Conservation (phyloP, 2,797 vertebrate genomes). For the Microctenopoma steveboyesi region DNA sequence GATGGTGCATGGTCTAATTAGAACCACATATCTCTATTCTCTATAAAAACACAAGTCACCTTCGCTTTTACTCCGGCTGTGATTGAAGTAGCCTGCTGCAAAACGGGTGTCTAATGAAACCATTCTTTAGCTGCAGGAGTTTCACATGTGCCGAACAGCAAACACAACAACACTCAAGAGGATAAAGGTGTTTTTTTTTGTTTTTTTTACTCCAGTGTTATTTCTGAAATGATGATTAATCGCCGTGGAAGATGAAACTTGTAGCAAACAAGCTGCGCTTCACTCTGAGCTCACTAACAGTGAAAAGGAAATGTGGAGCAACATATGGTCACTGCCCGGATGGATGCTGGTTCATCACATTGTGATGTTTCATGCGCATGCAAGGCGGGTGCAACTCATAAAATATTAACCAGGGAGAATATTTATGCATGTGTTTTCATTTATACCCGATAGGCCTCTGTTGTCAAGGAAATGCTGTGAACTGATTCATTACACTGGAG, state of each 20-base stretch:
- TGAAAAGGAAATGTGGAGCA: constrained; percentile 55
- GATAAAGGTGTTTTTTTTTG: constrained; percentile 29
- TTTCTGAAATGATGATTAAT: constrained; percentile 76
- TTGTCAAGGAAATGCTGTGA: constrained; percentile 69
- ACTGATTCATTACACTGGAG: constrained; percentile 66
- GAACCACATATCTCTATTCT: constrained; percentile 70
- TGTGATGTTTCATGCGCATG: constrained; percentile 51
- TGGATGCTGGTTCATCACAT: constrained; percentile 68
- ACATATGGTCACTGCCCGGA: constrained; percentile 65
- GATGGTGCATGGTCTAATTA: constrained; percentile 79
- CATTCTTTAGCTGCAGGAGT: constrained; percentile 32
- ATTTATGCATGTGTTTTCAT: constrained; percentile 72
- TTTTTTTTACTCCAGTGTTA: constrained; percentile 29
- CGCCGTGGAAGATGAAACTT: constrained; percentile 41
- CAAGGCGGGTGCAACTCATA: constrained; percentile 45
- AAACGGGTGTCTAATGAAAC: constrained; percentile 49
- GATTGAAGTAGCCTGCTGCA: constrained; percentile 54
- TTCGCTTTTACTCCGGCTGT: constrained; percentile 57
- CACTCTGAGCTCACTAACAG: constrained; percentile 30
- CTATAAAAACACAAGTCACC: constrained; percentile 61
- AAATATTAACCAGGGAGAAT: constrained; percentile 71
- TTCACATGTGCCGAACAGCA: constrained; percentile 45
- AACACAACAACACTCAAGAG: constrained; percentile 63
- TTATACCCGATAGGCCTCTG: constrained; percentile 65
- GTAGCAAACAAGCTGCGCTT: constrained; percentile 44